Evolutionary conservation across 1,140 invertebrate species (phyloP).

Genomic region (Temnothorax nylanderi): DNA sequence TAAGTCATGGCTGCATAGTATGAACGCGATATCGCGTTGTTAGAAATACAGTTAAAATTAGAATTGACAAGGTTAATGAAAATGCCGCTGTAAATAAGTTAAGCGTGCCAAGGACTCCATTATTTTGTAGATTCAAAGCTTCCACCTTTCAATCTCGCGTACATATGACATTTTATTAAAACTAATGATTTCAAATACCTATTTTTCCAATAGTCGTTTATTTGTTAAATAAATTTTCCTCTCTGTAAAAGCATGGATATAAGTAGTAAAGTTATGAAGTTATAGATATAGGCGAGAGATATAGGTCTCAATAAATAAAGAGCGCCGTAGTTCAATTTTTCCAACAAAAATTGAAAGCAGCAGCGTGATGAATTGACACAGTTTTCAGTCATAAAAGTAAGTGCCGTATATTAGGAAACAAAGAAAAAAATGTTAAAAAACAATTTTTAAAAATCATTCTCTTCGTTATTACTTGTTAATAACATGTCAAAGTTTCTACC

Average conservation of each 20-base stretch:
- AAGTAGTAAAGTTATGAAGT: neutral
- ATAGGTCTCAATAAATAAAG: neutral
- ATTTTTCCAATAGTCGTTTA: neutral
- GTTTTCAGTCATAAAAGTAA: neutral
- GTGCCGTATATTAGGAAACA: neutral
- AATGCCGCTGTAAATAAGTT: neutral
- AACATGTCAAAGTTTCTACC: neutral
- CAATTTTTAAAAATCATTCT: neutral
- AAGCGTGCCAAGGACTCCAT: neutral
- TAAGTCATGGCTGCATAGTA: neutral
- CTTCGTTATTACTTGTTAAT: constrained; percentile 5
- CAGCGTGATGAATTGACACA: constrained; percentile 1
- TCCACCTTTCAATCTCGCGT: neutral
- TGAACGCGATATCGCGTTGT: neutral
- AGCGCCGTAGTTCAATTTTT: neutral
- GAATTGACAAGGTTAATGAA: neutral
- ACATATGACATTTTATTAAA: neutral
- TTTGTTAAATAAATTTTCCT: neutral
- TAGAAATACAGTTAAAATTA: neutral
- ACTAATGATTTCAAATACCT: constrained; percentile 2
- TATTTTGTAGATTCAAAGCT: neutral
- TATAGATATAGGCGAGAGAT: neutral
- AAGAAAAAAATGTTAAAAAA: neutral
- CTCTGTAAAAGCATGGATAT: neutral
- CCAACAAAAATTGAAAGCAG: neutral